Evolutionary conservation across 1,140 invertebrate species (phyloP).

Genomic region (Halictus rubicundus): DNA sequence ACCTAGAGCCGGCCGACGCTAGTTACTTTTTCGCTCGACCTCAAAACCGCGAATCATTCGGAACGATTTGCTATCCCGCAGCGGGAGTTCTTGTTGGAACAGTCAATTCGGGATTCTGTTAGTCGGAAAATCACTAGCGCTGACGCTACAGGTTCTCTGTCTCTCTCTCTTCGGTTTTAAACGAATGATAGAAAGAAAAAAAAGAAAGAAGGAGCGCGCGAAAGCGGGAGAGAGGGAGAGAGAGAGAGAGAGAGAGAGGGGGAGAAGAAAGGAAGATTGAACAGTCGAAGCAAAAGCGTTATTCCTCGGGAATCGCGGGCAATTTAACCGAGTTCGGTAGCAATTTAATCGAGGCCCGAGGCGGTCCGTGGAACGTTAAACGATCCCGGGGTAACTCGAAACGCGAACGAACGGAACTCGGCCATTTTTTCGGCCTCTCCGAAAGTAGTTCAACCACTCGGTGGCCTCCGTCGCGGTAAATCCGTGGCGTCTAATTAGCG

Average conservation of each 20-base stretch:
- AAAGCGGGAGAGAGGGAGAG: too few species aligned
- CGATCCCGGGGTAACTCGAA: not conserved
- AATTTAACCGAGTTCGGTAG: constrained; percentile 6
- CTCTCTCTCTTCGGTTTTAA: not conserved
- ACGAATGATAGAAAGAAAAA: not conserved
- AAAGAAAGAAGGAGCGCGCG: too few species aligned
- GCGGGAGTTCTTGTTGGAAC: not conserved
- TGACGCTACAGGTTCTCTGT: not conserved
- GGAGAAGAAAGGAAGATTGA: too few species aligned
- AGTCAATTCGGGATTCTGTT: not conserved
- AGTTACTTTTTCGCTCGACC: too few species aligned
- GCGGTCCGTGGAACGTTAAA: not conserved
- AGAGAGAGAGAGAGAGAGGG: too few species aligned
- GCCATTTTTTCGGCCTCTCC: constrained; percentile 19
- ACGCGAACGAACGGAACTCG: constrained; percentile 15
- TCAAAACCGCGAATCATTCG: not conserved
- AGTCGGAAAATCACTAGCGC: not conserved
- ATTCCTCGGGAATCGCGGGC: constrained; percentile 3
- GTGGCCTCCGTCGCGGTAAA: constrained; percentile 24
- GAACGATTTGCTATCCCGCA: not conserved
- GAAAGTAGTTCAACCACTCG: constrained; percentile 36
- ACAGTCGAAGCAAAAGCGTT: not conserved
- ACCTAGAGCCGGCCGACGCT: too few species aligned
- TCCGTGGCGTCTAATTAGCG: constrained; percentile 42
- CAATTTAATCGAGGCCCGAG: constrained; percentile 5